Evolutionary conservation across 1,140 invertebrate species (phyloP), one percentile per base, ranked within the genome.

Genomic region (Drosophila novamexicana): DNA sequence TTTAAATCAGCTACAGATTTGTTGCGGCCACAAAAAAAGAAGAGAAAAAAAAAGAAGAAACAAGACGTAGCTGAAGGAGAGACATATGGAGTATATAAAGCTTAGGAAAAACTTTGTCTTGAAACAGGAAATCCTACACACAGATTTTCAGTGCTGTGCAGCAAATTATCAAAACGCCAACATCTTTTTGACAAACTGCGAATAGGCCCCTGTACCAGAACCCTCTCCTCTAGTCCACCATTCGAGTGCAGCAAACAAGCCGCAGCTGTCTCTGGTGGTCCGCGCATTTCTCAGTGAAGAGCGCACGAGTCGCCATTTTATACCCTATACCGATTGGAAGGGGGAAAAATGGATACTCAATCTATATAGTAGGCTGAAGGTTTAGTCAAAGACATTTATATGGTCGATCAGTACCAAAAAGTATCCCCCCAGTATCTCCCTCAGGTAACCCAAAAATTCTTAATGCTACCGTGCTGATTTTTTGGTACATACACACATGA

Each of bases 81-180:
- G 52, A 59, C 40, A 66, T 75, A 45, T 63, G 44, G 62, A 82
- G 32, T 58, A 58, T 66, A 32, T 37, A 36, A 54, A 52, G 54
- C 45, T 37, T 34, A 37, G 63, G 45, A 69, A 69, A 77, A 71
- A 75, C 71, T 76, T 71, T 79, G 64, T 14, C 52, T 22, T 54
- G 18, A 86, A 89, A 89, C 84, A 84, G 84, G 84, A 89, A 89
- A 89, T 89, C 85, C 84, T 89, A 89, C 81, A 81, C 84, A 84
- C 42, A 32, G 67, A 66, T 70, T 77, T 67, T 63, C 70, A 59
- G 47, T 67, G 73, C 56, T 64, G 40, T 79, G 73, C 58, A 79
- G 79, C 76, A 89, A 89, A 89, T 89, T 89, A 89, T 89, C 84
- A 89, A 89, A 89, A 89, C 84, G 84, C 84, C 84, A 89, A 89